Evolutionary conservation across 2,888 invertebrate genomes (phyloP).

Genomic region (Sepiola atlantica): DNA sequence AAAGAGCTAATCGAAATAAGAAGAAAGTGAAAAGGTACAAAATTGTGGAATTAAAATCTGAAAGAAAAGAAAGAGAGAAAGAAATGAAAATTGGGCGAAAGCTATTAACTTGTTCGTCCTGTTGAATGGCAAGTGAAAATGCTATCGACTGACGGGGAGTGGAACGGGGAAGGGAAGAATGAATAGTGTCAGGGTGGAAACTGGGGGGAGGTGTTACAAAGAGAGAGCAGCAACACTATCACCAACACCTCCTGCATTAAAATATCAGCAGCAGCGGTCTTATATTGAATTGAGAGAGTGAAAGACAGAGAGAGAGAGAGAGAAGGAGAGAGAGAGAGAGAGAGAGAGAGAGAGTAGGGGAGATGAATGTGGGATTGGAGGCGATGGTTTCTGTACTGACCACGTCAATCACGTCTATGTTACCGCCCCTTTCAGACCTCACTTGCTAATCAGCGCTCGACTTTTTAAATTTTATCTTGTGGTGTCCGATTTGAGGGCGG

Average conservation of each 20-base stretch:
- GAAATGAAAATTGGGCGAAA: not conserved
- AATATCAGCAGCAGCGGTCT: not conserved
- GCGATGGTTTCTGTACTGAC: not conserved
- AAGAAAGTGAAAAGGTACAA: not conserved
- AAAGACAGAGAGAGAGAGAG: not conserved
- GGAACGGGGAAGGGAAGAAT: not conserved
- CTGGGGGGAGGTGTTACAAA: not conserved
- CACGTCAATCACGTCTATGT: conserved; percentile 20
- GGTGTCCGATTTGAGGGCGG: conserved; percentile 50
- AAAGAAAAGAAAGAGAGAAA: not conserved
- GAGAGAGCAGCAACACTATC: conserved; percentile 33
- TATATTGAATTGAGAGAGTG: not conserved
- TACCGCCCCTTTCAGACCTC: not conserved
- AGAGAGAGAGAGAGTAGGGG: not conserved
- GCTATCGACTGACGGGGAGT: not conserved
- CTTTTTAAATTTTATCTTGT: conserved; percentile 46
- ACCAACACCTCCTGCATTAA: conserved; percentile 13
- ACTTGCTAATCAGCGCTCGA: not conserved
- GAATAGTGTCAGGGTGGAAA: not conserved
- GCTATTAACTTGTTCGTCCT: not conserved
- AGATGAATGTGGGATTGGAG: not conserved
- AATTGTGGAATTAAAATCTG: not conserved
- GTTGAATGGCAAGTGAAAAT: not conserved
- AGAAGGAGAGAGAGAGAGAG: not conserved
- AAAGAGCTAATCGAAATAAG: not conserved